Evolutionary conservation across 1,140 invertebrate species (phyloP), one percentile per base, ranked within the genome.

Genomic region (Probaryconus sp.): DNA sequence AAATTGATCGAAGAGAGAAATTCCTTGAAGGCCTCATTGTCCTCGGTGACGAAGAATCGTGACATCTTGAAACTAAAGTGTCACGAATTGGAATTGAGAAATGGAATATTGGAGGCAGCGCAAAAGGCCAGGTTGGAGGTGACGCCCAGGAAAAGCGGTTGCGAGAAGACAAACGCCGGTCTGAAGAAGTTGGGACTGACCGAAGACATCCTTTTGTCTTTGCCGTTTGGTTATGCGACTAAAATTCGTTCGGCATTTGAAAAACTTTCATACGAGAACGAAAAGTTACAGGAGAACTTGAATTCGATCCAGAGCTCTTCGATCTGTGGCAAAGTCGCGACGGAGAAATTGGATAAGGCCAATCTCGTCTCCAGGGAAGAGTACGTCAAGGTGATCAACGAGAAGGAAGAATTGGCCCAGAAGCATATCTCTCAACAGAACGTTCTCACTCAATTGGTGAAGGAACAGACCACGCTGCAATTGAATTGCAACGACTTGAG

Each of bases 191-290:
- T 61, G 0, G 67, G 67, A 1, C 42, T 70, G 3, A 48, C 48
- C 1, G 67, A 70, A n/a, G 50, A 61, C 26, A 61, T 70, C 3
- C 10, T 70, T 2, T 6, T 70, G n/a, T 14, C 58, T 3, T 11
- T 71, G 2, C 68, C 68, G 0, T 63, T 71, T 10, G 68, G 68
- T 1, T 71, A 71, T 11, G 42, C 68, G 0, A 71, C 68, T 1
- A 71, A 64, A 5, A 31, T 71, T 0, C 50, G 68, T 1, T 64
- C 68, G 2, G 58, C 58, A 0, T 71, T 58, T 9, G 68, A 71
- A 11, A 60, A 53, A 17, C 58, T 71, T 0, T 33, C 28, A 9
- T 71, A 71, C 26, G 67, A 70, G n/a, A 61, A 70, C 33, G 67
- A 70, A 4, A 70, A 70, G 20, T 40, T 70, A 1, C 50, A 43